A percentile compares a stretch with the other conserved stretches of the same genome.
Evolutionary conservation across 2,888 invertebrate species (phyloP).

Genomic region (Amiota minor): DNA sequence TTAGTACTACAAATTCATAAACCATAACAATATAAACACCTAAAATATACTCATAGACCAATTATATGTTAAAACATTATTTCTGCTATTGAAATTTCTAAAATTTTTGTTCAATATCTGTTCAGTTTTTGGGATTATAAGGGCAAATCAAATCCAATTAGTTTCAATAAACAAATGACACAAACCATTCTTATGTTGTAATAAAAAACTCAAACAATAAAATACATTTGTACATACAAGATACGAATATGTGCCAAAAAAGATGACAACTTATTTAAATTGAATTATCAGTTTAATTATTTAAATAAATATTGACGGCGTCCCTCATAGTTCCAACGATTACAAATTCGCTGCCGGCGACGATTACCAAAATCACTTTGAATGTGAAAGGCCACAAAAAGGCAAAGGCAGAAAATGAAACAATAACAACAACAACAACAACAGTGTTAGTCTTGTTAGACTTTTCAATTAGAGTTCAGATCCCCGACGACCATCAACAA

Average conservation of each 20-base stretch:
- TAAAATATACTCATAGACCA: no score
- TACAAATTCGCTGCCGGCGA: background rate
- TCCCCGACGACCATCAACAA: background rate
- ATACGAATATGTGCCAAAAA: background rate
- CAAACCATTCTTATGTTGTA: conserved; percentile 27
- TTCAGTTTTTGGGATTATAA: background rate
- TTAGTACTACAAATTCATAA: no score
- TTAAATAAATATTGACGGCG: conserved; percentile 40
- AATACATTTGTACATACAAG: no score
- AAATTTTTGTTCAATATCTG: background rate
- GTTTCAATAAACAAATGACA: background rate
- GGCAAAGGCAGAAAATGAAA: background rate
- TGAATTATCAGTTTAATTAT: conserved; percentile 54
- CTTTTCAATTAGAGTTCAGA: conserved; percentile 43
- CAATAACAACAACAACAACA: no score
- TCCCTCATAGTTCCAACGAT: background rate
- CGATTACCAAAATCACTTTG: conserved; percentile 40
- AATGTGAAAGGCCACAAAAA: conserved; percentile 33
- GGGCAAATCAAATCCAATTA: conserved; percentile 27
- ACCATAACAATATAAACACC: no score
- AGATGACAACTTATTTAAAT: background rate
- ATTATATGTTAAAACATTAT: no score
- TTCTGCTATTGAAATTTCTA: no score
- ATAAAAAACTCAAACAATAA: background rate
- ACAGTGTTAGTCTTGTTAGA: conserved; percentile 40